These are phyloP conservation scores for Notolepis coatsorum DNA, from an alignment of 2,797 vertebrate species.

Conservation along the genomic window DNA sequence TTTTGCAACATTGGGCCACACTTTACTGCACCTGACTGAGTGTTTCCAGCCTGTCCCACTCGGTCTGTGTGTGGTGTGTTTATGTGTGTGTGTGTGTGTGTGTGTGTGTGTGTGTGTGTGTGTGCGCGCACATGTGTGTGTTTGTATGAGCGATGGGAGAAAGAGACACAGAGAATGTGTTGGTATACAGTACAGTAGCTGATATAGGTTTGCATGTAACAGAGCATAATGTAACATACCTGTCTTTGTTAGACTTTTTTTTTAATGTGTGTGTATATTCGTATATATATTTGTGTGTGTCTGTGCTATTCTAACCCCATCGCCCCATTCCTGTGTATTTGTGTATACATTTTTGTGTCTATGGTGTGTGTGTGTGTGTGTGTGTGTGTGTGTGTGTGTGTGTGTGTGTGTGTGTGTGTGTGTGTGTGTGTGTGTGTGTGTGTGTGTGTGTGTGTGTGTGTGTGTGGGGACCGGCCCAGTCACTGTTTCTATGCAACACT, in stretches of 20 bases:
- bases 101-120: conserved; percentile 21
- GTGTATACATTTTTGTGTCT: conserved; percentile 29
- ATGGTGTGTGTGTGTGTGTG: conserved; percentile 23
- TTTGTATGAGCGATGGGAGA: too few relatives aligned
- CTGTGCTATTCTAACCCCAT: too few relatives aligned
- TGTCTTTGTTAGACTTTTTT: too few relatives aligned
- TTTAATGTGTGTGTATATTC: conserved; percentile 26
- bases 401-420: conserved; percentile 9
- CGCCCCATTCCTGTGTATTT: too few relatives aligned
- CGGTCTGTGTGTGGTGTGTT: conserved; percentile 5
- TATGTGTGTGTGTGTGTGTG: background rate
- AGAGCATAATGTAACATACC: too few relatives aligned
- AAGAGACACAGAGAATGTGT: too few relatives aligned
- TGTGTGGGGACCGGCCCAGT: conserved; percentile 52
- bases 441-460: conserved; percentile 24
- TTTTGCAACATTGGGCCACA: conserved; percentile 68
- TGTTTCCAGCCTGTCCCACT: conserved; percentile 75
- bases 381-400: conserved; percentile 3
- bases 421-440: conserved; percentile 36
- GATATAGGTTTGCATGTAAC: too few relatives aligned
- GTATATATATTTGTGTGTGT: conserved; percentile 5
- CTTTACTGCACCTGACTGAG: conserved; percentile 82
- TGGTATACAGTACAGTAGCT: too few relatives aligned
- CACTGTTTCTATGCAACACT: conserved; percentile 80
- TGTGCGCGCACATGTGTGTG: conserved; percentile 27